Base-by-base conservation (phyloP, 1,140 invertebrate species). In the Brachionus sp. region DNA sequence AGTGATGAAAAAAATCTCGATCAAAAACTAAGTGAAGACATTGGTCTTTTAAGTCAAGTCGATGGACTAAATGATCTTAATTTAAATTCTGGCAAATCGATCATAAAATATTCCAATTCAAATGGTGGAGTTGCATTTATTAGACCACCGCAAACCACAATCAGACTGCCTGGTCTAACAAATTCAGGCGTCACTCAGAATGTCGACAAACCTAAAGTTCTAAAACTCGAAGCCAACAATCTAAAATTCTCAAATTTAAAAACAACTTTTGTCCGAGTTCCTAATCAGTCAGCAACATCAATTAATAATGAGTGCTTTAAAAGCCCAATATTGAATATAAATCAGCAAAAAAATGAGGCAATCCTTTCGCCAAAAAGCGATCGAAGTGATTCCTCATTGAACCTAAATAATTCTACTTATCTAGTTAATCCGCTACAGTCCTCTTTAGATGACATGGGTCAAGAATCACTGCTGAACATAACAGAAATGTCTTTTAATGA, bases 371-470 rank as follows among this genome's bases (percentile, higher is more conserved):
- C 77, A 9, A 35, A 50, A 39, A 80, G 77, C 5, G 77, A 80
- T 66, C 77, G 62, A 16, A 80, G 77, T 37, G 77, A 80, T 25
- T 80, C 77, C 7, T 80, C 77, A 62, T 35, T 80, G 12, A 80
- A 80, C 23, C 39, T 80, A 6, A 80, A 80, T 13, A 25, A 80
- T 29, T 57, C 77, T 25, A 23, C 50, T 4, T 19, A 57, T 42
- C 35, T 80, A 39, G 19, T 80, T 5, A 80, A 80, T 80, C 77
- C 77, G 10, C 23, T 80, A 0, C 77, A 66, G 7, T 80, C 50
- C 33, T 66, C 77, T 9, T 50, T 75, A n/a, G 70, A 75, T 46
- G 70, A 75, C 39, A 25, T 75, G 39, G 66, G 33, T 16, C 66
- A 70, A 6, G 66, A 70, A 10, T 19, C 66, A n/a, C 3, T 25